A percentile compares a stretch with the other conserved stretches of the same genome.
Conservation (phyloP, 1,140 invertebrate genomes). For the Colletes gigas region DNA sequence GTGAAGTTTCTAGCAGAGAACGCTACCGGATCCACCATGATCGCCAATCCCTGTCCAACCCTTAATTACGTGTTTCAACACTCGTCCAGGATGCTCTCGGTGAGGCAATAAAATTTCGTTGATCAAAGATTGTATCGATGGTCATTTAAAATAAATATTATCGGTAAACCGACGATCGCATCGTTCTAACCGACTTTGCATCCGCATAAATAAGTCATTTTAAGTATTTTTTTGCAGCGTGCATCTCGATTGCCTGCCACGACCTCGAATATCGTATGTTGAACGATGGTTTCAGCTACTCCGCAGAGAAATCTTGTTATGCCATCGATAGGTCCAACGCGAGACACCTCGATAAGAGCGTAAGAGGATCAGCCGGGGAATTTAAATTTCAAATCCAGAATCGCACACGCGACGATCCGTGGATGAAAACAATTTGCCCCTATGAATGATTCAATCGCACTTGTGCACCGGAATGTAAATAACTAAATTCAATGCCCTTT, state of each 20-base stretch:
- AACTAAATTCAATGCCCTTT: too few species aligned
- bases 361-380: neutral
- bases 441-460: neutral
- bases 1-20: neutral
- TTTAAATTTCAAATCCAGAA: conserved; percentile 7
- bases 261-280: conserved; percentile 38
- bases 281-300: neutral
- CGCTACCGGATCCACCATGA: conserved; percentile 52
- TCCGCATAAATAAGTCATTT: neutral
- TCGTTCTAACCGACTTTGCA: neutral
- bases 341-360: neutral
- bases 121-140: too few species aligned
- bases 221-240: neutral
- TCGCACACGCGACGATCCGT: neutral
- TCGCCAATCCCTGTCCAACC: conserved; percentile 65
- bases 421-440: neutral
- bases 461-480: neutral
- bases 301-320: conserved; percentile 22
- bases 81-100: conserved; percentile 76
- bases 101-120: conserved; percentile 56
- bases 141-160: neutral
- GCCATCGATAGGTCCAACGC: neutral
- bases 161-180: neutral
- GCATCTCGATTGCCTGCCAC: conserved; percentile 26
- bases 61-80: conserved; percentile 78